These are phyloP conservation scores for Mormyrops boulengeri DNA, from an alignment of 2,797 vertebrate species.

Conservation along the genomic window DNA sequence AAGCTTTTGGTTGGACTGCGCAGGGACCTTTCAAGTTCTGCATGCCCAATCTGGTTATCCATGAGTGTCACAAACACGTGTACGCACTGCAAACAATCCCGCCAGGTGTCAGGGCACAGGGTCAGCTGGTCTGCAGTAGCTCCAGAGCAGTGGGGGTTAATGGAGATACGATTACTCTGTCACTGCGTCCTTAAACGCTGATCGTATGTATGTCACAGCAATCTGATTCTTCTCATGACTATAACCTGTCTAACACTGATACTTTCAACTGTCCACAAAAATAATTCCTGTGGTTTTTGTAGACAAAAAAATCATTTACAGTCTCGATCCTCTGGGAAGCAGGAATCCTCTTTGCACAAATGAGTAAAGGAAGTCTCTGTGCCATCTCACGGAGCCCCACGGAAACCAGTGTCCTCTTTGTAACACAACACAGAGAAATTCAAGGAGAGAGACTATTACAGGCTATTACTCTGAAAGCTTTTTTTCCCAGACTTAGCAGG, in stretches of 20 bases:
- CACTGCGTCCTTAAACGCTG: neutral
- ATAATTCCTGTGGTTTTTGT: conserved; percentile 54
- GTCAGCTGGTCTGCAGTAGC: neutral
- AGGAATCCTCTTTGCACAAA: conserved; percentile 37
- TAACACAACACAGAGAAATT: conserved; percentile 13
- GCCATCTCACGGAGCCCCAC: neutral
- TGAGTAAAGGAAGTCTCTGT: neutral
- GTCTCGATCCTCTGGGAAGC: conserved; percentile 37
- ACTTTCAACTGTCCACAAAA: conserved; percentile 60
- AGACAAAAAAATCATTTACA: conserved; percentile 41
- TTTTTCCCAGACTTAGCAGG: conserved; percentile 16
- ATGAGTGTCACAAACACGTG: neutral
- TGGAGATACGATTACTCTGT: neutral
- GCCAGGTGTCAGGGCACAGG: neutral
- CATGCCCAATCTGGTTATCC: neutral
- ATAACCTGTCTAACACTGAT: conserved; percentile 52
- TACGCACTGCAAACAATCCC: neutral
- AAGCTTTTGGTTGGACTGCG: neutral
- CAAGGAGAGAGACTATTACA: conserved; percentile 34
- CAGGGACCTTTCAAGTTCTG: neutral
- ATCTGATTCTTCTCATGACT: conserved; percentile 50
- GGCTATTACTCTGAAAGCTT: conserved; percentile 34
- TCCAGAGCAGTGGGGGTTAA: neutral
- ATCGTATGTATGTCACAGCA: neutral
- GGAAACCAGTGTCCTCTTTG: conserved; percentile 14